phyloP scores from a whole-genome alignment of 2,888 invertebrate genomes.

The Mythimna loreyi region DNA sequence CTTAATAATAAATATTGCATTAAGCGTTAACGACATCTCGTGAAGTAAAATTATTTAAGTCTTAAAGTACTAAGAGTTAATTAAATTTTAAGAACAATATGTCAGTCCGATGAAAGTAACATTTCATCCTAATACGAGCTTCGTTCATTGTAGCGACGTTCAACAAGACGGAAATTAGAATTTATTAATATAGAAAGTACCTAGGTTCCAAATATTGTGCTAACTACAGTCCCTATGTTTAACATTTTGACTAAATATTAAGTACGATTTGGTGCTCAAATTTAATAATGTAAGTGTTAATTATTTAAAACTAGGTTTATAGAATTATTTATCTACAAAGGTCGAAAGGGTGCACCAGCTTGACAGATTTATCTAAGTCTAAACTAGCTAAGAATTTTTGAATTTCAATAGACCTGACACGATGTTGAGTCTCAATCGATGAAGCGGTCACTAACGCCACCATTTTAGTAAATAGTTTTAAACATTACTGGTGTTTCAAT shows the following conservation, averaged over 20 bases:
- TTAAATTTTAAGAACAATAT: conserved; percentile 84
- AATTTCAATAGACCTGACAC: conserved; percentile 67
- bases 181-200: conserved; percentile 76
- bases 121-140: conserved; percentile 81
- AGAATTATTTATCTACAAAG: conserved; percentile 88
- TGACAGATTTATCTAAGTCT: conserved; percentile 78
- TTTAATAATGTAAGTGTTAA: conserved; percentile 88
- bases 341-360: conserved; percentile 82
- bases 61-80: conserved; percentile 84
- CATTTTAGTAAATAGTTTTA: conserved; percentile 7
- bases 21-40: conserved; percentile 86
- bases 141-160: conserved; percentile 73
- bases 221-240: conserved; percentile 78
- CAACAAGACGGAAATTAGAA: conserved; percentile 79
- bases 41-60: conserved; percentile 85
- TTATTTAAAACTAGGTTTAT: conserved; percentile 84
- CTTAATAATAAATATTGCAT: conserved; percentile 90
- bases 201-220: conserved; percentile 80
- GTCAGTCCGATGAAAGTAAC: conserved; percentile 87
- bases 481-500: conserved; percentile 2
- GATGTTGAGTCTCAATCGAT: conserved; percentile 56
- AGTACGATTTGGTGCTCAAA: conserved; percentile 91
- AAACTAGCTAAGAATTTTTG: conserved; percentile 70
- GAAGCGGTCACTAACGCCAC: conserved; percentile 35
- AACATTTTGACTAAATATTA: conserved; percentile 90